phyloP scores from a whole-genome alignment of 2,888 invertebrate species.

The Agonopterix subpropinquella region DNA sequence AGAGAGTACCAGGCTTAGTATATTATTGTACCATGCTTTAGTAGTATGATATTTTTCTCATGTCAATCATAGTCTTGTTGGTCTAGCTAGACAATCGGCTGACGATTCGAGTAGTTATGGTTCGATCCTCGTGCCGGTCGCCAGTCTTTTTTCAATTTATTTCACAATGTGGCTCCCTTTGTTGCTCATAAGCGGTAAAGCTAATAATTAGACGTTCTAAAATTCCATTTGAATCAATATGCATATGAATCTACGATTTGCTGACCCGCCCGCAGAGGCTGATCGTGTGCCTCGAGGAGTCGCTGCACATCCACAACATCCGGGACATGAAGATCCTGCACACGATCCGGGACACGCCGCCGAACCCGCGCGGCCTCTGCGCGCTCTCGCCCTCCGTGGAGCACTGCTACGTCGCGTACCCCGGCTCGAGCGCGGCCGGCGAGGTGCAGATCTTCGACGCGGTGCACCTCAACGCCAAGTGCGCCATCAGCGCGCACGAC shows the following conservation, averaged over 20 bases:
- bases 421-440: conserved; percentile 94
- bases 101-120: too few species aligned
- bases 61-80: background rate
- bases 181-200: too few species aligned
- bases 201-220: too few species aligned
- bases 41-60: too few species aligned
- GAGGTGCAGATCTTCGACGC: conserved; percentile 98
- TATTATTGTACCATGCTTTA: too few species aligned
- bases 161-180: background rate
- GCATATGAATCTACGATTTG: background rate
- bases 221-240: background rate
- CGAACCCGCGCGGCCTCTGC: conserved; percentile 94
- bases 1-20: too few species aligned
- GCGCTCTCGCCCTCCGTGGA: conserved; percentile 93
- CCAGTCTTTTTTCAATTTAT: background rate
- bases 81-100: background rate
- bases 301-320: conserved; percentile 98
- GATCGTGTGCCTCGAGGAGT: conserved; percentile 98
- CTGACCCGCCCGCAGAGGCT: conserved; percentile 78
- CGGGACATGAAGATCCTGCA: conserved; percentile 98
- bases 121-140: too few species aligned
- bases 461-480: conserved; percentile 93
- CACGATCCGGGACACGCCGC: conserved; percentile 98
- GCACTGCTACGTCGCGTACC: conserved; percentile 96
- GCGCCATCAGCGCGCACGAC: conserved; percentile 98